Percentiles rank a stretch among this genome's conserved stretches.
Conservation (phyloP, 2,888 invertebrate genomes). For the Globia sparganii region DNA sequence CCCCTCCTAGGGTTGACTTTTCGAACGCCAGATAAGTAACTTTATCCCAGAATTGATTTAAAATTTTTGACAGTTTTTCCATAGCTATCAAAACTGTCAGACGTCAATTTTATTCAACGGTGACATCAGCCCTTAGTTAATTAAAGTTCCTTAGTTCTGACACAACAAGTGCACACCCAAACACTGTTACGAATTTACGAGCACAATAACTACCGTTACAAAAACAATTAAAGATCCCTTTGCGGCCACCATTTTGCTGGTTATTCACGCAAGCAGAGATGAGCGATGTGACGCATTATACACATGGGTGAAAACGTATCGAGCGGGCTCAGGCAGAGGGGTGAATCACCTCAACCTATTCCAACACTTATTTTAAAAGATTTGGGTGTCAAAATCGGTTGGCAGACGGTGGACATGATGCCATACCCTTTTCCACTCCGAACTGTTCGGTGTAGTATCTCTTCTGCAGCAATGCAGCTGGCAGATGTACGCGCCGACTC, state of each 20-base stretch:
- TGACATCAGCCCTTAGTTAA: neutral
- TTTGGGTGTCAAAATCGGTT: constrained; percentile 23
- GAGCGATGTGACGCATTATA: constrained; percentile 53
- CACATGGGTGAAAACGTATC: constrained; percentile 56
- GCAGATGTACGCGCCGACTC: constrained; percentile 28
- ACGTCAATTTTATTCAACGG: neutral
- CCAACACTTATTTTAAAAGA: constrained; percentile 10
- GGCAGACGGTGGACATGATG: neutral
- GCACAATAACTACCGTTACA: constrained; percentile 1
- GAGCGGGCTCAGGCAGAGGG: constrained; percentile 42
- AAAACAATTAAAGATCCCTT: constrained; percentile 2
- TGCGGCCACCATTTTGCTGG: constrained; percentile 50
- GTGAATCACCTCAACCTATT: constrained; percentile 12
- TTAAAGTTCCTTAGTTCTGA: neutral
- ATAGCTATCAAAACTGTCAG: too few relatives aligned
- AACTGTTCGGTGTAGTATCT: constrained; percentile 34
- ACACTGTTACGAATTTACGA: neutral
- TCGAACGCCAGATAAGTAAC: too few relatives aligned
- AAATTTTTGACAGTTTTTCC: neutral
- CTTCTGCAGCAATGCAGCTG: constrained; percentile 54
- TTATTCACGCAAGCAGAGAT: constrained; percentile 64
- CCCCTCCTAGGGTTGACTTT: neutral
- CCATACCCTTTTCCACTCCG: constrained; percentile 29
- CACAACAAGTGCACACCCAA: neutral
- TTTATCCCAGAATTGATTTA: too few relatives aligned